phyloP scores from a whole-genome alignment of 2,113 vertebrate species.

The Otus sunia region DNA sequence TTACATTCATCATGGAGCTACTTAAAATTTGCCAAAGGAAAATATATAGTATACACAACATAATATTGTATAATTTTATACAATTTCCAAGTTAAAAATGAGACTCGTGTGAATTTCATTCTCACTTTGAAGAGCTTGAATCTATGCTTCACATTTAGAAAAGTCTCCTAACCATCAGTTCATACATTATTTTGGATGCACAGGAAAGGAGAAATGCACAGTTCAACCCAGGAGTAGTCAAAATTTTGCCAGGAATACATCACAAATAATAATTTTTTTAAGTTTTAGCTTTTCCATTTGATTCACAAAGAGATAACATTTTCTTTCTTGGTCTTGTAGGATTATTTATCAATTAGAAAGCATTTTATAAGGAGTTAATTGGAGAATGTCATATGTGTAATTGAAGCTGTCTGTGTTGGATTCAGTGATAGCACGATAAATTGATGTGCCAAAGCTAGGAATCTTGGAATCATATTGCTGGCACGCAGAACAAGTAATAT shows the following conservation, averaged over 20 bases:
- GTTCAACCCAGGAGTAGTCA: neutral
- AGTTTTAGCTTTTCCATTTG: neutral
- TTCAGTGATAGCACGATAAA: neutral
- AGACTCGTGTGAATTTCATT: neutral
- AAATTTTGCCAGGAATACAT: neutral
- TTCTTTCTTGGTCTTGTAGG: neutral
- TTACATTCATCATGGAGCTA: neutral
- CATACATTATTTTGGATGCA: neutral
- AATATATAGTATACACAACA: neutral
- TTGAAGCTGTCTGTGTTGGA: neutral
- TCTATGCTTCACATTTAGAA: neutral
- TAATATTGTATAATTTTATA: neutral
- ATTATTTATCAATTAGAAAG: neutral
- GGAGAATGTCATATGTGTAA: neutral
- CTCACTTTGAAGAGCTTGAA: neutral
- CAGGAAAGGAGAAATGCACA: neutral
- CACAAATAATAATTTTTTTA: neutral
- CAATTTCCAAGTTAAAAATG: neutral
- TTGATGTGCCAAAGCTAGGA: neutral
- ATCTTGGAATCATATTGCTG: neutral
- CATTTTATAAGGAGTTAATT: neutral
- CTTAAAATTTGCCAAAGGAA: neutral
- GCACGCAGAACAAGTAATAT: neutral
- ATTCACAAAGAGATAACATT: neutral
- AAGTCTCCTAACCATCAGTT: neutral